phyloP scores from a whole-genome alignment of 2,888 invertebrate species.

The Diploptera punctata region DNA sequence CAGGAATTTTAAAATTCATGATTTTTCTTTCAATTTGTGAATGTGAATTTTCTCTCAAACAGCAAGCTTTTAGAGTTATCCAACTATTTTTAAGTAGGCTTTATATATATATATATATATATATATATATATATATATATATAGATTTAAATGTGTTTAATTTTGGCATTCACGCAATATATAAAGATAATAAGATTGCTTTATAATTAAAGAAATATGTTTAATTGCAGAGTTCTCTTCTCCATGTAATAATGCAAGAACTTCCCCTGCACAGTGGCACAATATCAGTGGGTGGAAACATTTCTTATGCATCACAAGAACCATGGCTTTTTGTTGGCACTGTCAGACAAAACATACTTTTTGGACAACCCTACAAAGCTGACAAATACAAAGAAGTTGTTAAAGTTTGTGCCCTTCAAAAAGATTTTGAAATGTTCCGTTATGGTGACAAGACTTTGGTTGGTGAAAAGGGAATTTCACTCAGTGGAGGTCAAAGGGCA shows the following conservation, averaged over 20 bases:
- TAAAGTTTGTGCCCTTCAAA: conserved; percentile 66
- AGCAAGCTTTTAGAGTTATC: too few species aligned
- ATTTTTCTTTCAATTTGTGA: too few species aligned
- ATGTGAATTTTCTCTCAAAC: too few species aligned
- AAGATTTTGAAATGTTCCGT: conserved; percentile 74
- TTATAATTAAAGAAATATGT: too few species aligned
- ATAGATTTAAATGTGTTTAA: too few species aligned
- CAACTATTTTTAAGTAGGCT: too few species aligned
- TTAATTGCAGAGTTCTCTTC: conserved; percentile 60
- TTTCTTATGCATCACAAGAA: conserved; percentile 80
- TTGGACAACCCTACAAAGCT: conserved; percentile 69
- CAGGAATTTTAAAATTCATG: too few species aligned
- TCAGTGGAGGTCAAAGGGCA: conserved; percentile 84
- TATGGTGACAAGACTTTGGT: conserved; percentile 76
- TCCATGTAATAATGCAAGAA: conserved; percentile 77
- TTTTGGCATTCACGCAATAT: too few species aligned
- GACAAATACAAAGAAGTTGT: conserved; percentile 60
- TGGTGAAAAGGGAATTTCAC: conserved; percentile 76
- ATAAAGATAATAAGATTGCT: too few species aligned
- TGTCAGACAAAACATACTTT: conserved; percentile 79
- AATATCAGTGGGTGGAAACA: conserved; percentile 64
- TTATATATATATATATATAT: too few species aligned
- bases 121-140: too few species aligned
- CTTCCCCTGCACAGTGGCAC: conserved; percentile 67
- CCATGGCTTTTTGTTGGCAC: conserved; percentile 79